A percentile compares a stretch with the other conserved stretches of the same genome.
phyloP scores from a whole-genome alignment of 2,797 vertebrate species.

The Pteropus rufus region DNA sequence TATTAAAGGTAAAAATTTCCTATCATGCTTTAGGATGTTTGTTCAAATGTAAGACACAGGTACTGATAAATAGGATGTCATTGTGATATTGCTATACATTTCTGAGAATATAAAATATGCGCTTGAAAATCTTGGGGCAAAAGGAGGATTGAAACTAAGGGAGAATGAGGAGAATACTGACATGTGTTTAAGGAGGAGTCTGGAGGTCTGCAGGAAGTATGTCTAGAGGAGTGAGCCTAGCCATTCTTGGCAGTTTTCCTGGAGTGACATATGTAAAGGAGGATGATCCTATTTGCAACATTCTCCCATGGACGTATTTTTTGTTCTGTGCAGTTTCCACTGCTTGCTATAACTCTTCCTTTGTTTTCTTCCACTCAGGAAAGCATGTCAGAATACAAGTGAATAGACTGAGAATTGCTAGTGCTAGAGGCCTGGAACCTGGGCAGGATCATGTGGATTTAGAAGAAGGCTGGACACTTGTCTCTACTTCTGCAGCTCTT shows the following conservation, averaged over 20 bases:
- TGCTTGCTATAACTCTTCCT: constrained; percentile 45
- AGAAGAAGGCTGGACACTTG: neutral
- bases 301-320: constrained; percentile 51
- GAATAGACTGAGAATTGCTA: constrained; percentile 15
- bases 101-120: constrained; percentile 38
- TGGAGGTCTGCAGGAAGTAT: constrained; percentile 54
- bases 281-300: constrained; percentile 55
- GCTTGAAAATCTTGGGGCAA: constrained; percentile 38
- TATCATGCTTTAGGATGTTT: neutral
- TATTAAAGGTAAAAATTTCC: constrained; percentile 26
- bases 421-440: constrained; percentile 6
- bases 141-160: constrained; percentile 30
- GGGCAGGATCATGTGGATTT: neutral
- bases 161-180: constrained; percentile 29
- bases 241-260: constrained; percentile 69
- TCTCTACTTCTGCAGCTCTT: neutral
- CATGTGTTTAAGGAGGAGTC: constrained; percentile 41
- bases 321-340: neutral
- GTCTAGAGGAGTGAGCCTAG: constrained; percentile 56
- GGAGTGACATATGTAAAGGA: constrained; percentile 68
- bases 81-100: constrained; percentile 21
- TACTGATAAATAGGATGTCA: neutral
- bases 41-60: neutral
- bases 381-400: constrained; percentile 35
- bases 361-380: constrained; percentile 52